Percentiles rank a stretch among this genome's conserved stretches.
phyloP scores from a whole-genome alignment of 2,113 vertebrate species.

The Urocitellus parryii region DNA sequence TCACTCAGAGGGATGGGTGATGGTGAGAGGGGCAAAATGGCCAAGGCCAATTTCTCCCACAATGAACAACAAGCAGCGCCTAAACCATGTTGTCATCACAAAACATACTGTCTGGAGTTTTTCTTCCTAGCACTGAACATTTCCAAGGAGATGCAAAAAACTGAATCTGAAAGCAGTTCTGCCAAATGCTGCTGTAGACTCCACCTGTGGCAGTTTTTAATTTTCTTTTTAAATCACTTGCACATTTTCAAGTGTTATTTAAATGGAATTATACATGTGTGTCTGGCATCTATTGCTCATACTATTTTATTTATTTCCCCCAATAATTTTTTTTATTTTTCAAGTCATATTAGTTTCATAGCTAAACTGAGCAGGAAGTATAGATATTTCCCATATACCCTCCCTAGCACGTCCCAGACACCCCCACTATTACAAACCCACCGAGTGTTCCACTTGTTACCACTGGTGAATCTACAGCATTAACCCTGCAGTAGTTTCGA shows the following conservation, averaged over 20 bases:
- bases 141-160: background rate
- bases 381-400: background rate
- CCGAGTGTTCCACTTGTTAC: background rate
- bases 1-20: background rate
- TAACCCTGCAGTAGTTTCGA: background rate
- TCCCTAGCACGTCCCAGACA: background rate
- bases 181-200: background rate
- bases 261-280: background rate
- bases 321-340: background rate
- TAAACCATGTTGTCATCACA: too few relatives aligned
- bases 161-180: background rate
- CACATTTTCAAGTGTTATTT: constrained; percentile 34
- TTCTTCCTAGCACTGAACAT: background rate
- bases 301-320: background rate
- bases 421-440: background rate
- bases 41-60: background rate
- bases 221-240: background rate
- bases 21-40: background rate
- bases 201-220: background rate
- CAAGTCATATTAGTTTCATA: background rate
- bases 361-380: constrained; percentile 20
- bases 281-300: background rate
- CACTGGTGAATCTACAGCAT: background rate
- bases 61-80: background rate
- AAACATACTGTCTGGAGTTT: background rate